phyloP scores from a whole-genome alignment of 37 sponge, comb jelly and placozoan genomes.

The Tethya wilhelma region DNA sequence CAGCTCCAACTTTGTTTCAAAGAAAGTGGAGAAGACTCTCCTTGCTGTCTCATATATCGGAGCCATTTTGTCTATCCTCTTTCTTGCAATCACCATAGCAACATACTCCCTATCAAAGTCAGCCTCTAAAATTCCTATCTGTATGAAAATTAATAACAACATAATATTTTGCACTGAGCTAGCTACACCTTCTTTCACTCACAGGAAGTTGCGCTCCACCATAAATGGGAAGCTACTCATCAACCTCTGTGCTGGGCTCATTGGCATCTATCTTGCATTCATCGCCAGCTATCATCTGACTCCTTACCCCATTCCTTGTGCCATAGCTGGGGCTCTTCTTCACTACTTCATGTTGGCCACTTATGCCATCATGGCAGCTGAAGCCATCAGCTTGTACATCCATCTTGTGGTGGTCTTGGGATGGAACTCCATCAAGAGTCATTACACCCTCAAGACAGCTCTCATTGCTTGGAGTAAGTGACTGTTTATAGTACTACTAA shows the following conservation, averaged over 20 bases:
- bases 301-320: slow-evolving; percentile 7
- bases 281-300: slow-evolving; percentile 7
- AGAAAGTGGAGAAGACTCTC: background rate
- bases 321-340: slow-evolving; percentile 16
- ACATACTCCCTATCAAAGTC: slow-evolving; percentile 2
- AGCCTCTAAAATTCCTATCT: background rate
- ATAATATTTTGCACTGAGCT: background rate
- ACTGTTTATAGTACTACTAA: background rate
- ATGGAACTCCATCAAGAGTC: background rate
- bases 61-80: background rate
- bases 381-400: slow-evolving; percentile 52
- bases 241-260: slow-evolving; percentile 27
- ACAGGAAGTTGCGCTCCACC: background rate
- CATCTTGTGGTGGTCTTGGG: slow-evolving; percentile 47
- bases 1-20: background rate
- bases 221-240: slow-evolving; percentile 13
- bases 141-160: background rate
- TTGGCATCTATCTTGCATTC: slow-evolving; percentile 46
- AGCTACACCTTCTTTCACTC: background rate
- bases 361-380: slow-evolving; percentile 50
- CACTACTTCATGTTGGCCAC: slow-evolving; percentile 63
- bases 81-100: slow-evolving; percentile 2
- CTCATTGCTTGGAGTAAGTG: slow-evolving; percentile 49
- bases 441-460: slow-evolving; percentile 25
- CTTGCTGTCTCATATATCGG: slow-evolving; percentile 10